Evolutionary conservation across 2,113 vertebrate species (phyloP).

Genomic region (Micronycteris hirsuta): DNA sequence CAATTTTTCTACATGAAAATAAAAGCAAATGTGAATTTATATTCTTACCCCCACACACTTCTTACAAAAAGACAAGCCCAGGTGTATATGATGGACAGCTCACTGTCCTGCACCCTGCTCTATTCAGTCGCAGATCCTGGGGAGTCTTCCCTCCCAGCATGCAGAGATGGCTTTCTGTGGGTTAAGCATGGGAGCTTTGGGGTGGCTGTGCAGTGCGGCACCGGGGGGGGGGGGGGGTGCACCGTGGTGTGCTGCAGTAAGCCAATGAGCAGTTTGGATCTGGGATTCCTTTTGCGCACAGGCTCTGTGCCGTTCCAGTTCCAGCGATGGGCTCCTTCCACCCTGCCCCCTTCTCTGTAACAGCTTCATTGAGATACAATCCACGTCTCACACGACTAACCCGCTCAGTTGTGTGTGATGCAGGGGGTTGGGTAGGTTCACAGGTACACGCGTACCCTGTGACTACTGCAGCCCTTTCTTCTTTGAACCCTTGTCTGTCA

Average conservation of each 20-base stretch:
- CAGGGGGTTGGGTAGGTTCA: too few relatives aligned
- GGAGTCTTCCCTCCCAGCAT: too few relatives aligned
- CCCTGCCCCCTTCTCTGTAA: not conserved
- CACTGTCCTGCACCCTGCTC: not conserved
- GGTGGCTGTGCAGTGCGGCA: too few relatives aligned
- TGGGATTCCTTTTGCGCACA: not conserved
- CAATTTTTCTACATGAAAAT: not conserved
- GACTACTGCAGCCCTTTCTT: not conserved
- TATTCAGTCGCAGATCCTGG: not conserved
- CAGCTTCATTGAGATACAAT: not conserved
- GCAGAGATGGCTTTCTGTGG: not conserved
- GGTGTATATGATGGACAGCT: fast-evolving
- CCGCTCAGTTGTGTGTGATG: not conserved
- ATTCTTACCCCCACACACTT: not conserved
- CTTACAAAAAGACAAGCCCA: not conserved
- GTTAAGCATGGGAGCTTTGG: not conserved
- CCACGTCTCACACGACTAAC: not conserved
- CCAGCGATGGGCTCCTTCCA: too few relatives aligned
- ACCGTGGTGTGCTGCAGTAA: fast-evolving
- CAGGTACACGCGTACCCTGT: not conserved
- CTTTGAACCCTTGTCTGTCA: not conserved
- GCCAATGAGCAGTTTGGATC: not conserved
- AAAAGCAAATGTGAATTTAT: not conserved
- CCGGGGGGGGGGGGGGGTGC: fast-evolving
- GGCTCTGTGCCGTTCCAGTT: not conserved